These are phyloP conservation scores for Pycnonotus jocosus DNA, from an alignment of 2,113 vertebrate genomes.

Conservation along the genomic window DNA sequence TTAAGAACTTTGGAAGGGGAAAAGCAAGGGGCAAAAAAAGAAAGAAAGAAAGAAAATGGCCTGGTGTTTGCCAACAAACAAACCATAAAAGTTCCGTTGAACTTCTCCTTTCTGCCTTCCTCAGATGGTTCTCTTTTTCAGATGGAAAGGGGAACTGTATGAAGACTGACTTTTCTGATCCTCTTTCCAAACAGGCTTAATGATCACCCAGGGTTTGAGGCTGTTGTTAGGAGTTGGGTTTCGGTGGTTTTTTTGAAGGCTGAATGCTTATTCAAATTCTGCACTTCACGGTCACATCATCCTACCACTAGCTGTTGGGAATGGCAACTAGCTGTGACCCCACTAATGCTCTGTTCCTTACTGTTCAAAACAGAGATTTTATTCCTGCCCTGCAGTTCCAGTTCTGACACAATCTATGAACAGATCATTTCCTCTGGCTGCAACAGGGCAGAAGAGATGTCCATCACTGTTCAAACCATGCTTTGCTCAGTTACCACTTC, in stretches of 20 bases:
- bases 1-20: neutral
- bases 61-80: neutral
- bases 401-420: neutral
- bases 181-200: slow-evolving; percentile 42
- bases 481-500: slow-evolving; percentile 19
- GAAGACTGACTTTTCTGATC: slow-evolving; percentile 37
- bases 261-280: neutral
- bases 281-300: neutral
- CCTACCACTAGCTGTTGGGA: no score
- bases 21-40: neutral
- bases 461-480: neutral
- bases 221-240: neutral
- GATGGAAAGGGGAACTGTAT: slow-evolving; percentile 47
- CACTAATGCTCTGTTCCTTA: neutral
- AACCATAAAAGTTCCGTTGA: neutral
- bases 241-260: neutral
- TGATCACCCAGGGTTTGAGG: neutral
- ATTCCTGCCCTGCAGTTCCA: neutral
- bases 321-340: neutral
- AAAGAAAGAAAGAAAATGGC: neutral
- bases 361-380: neutral
- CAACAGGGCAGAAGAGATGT: neutral
- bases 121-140: slow-evolving; percentile 51
- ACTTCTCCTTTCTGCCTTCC: slow-evolving; percentile 47
- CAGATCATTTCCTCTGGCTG: neutral